A percentile compares a stretch with the other conserved stretches of the same genome.
phyloP scores from a whole-genome alignment of 1,140 invertebrate species.

The Diorhabda sublineata region DNA sequence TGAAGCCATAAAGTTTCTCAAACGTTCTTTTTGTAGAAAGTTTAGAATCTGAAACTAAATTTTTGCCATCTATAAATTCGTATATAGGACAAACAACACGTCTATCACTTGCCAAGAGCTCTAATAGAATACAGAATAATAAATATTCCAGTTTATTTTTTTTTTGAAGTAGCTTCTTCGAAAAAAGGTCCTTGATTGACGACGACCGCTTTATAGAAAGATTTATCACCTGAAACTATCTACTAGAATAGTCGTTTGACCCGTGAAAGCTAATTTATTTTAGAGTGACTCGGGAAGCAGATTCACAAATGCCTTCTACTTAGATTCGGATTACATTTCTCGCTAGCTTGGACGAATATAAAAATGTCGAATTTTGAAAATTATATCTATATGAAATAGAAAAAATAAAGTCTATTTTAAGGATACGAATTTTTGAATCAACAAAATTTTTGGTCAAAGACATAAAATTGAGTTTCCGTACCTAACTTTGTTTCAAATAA shows the following conservation, averaged over 20 bases:
- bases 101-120: too few species aligned
- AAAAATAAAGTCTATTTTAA: too few species aligned
- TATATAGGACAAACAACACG: too few species aligned
- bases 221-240: slow-evolving; percentile 2
- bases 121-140: too few species aligned
- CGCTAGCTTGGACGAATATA: neutral
- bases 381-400: neutral
- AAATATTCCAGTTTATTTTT: neutral
- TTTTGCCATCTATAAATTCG: too few species aligned
- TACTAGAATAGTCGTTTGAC: neutral
- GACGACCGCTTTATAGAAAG: slow-evolving; percentile 1
- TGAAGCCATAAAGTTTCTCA: too few species aligned
- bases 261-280: slow-evolving; percentile 2
- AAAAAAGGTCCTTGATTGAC: neutral
- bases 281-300: neutral
- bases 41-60: too few species aligned
- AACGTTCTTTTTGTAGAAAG: too few species aligned
- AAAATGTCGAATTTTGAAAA: neutral
- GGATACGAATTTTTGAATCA: too few species aligned
- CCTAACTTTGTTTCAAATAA: too few species aligned
- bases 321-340: neutral
- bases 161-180: neutral
- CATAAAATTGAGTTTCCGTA: too few species aligned
- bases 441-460: too few species aligned
- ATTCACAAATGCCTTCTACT: slow-evolving; percentile 2